phyloP scores from a whole-genome alignment of 2,888 invertebrate genomes.

The Schizotus pectinicornis region DNA sequence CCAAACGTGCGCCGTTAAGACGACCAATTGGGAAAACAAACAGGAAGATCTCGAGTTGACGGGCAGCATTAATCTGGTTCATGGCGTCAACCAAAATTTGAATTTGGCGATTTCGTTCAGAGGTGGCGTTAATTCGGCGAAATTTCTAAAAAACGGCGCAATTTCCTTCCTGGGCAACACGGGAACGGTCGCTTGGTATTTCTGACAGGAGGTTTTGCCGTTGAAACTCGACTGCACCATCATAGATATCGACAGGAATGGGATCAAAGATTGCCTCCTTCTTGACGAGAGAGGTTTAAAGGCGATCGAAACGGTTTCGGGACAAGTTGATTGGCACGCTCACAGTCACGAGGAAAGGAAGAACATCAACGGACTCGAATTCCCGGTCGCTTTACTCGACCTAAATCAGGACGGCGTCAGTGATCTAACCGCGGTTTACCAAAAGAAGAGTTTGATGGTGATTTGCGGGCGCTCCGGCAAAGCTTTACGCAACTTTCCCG shows the following conservation, averaged over 20 bases:
- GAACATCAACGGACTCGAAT: slow-evolving; percentile 67
- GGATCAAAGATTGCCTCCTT: slow-evolving; percentile 76
- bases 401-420: slow-evolving; percentile 73
- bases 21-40: slow-evolving; percentile 72
- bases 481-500: slow-evolving; percentile 67
- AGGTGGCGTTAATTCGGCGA: slow-evolving; percentile 68
- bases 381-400: slow-evolving; percentile 76
- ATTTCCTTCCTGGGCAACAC: slow-evolving; percentile 70
- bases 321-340: slow-evolving; percentile 67
- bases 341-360: slow-evolving; percentile 63
- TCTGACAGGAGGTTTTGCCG: slow-evolving; percentile 71
- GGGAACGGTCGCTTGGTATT: slow-evolving; percentile 77
- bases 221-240: slow-evolving; percentile 75
- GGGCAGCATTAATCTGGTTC: slow-evolving; percentile 73
- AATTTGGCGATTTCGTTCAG: slow-evolving; percentile 78
- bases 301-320: slow-evolving; percentile 67
- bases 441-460: slow-evolving; percentile 65
- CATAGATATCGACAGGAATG: slow-evolving; percentile 75
- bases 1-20: slow-evolving; percentile 70
- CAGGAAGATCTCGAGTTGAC: slow-evolving; percentile 74
- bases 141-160: slow-evolving; percentile 57
- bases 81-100: slow-evolving; percentile 67
- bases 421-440: slow-evolving; percentile 68
- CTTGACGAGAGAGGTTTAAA: slow-evolving; percentile 73
- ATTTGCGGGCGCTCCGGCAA: slow-evolving; percentile 75